Percentiles rank a stretch among this genome's conserved stretches.
phyloP scores from a whole-genome alignment of 2,888 invertebrate genomes.

The Theristus sp. region DNA sequence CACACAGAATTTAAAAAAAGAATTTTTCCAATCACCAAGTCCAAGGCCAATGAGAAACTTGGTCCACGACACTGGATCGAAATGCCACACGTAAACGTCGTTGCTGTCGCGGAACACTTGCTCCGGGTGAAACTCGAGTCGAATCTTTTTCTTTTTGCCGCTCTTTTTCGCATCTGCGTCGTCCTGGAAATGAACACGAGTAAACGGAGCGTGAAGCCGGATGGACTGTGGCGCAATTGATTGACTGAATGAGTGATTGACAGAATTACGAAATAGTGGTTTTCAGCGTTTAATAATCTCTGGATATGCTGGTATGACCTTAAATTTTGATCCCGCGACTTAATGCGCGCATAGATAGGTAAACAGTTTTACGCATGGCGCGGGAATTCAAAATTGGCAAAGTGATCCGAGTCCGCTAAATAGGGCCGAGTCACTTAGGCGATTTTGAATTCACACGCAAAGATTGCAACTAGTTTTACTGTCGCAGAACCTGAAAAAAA shows the following conservation, averaged over 20 bases:
- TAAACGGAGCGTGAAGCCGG: background rate
- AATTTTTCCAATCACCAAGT: no score
- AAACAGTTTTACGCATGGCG: no score
- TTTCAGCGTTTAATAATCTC: background rate
- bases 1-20: background rate
- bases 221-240: background rate
- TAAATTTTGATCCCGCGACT: no score
- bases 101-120: constrained; percentile 79
- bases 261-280: background rate
- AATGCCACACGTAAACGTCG: constrained; percentile 49
- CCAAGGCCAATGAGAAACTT: constrained; percentile 36
- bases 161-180: constrained; percentile 42
- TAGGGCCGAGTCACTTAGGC: no score
- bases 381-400: no score
- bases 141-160: constrained; percentile 73
- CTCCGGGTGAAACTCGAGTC: constrained; percentile 88
- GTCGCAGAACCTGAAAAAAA: no score
- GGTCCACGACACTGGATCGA: constrained; percentile 36
- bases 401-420: no score
- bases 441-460: no score
- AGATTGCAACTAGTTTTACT: no score
- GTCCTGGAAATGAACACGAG: background rate
- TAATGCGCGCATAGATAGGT: no score
- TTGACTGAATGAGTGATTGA: background rate
- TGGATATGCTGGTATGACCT: background rate